phyloP scores from a whole-genome alignment of 2,113 vertebrate species.

The Elephantulus edwardii region DNA sequence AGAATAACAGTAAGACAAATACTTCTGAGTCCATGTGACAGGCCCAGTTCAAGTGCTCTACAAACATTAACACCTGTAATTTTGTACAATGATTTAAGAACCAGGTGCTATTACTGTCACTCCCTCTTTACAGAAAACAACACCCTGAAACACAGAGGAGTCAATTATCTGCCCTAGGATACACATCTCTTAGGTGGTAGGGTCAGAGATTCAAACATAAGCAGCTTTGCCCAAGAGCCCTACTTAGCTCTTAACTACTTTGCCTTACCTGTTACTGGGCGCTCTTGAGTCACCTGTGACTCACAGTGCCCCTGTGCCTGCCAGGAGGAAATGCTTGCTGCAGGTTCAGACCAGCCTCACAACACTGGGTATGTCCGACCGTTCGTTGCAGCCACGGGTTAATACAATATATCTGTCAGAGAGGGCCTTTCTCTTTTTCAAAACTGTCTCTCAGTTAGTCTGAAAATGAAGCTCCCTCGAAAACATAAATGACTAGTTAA shows the following conservation, averaged over 20 bases:
- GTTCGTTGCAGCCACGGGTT: not conserved
- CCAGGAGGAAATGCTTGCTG: not conserved
- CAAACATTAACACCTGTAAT: not conserved
- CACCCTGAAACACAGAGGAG: not conserved
- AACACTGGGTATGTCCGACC: not conserved
- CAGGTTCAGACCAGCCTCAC: not conserved
- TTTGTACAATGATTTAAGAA: not conserved
- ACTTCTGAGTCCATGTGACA: not conserved
- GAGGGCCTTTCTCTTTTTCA: no score
- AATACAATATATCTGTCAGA: not conserved
- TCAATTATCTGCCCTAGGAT: not conserved
- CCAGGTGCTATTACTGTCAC: not conserved
- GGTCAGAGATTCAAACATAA: not conserved
- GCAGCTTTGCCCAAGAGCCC: not conserved
- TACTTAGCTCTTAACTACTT: not conserved
- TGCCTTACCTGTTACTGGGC: not conserved
- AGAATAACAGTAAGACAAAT: not conserved
- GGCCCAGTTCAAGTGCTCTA: not conserved
- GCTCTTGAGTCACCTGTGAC: not conserved
- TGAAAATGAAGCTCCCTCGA: slow-evolving; percentile 14
- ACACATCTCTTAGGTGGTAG: not conserved
- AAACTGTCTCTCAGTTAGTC: no score
- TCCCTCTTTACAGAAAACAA: not conserved
- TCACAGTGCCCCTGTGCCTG: not conserved
- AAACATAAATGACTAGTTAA: not conserved